Conservation (phyloP, 1,140 invertebrate species). For the Lepidurus couesii region DNA sequence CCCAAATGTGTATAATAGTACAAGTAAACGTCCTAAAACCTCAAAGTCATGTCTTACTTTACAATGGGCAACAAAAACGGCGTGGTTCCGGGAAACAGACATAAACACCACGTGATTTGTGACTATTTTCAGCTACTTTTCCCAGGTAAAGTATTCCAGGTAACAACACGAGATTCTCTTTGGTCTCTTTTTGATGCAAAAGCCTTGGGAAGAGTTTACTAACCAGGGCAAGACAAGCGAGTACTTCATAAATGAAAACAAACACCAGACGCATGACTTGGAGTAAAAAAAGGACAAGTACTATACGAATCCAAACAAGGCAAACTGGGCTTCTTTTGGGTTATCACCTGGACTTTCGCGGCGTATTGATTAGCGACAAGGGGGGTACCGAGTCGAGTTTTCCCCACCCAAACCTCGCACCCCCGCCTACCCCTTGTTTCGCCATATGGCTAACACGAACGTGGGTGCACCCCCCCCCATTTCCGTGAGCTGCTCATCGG, state of each 20-base stretch:
- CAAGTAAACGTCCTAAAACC: no score
- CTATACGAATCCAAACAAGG: background rate
- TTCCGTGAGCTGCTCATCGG: background rate
- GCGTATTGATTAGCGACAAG: slow-evolving; percentile 19
- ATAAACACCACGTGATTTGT: slow-evolving; percentile 5
- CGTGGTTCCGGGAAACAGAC: background rate
- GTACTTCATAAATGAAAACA: background rate
- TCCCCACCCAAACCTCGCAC: background rate
- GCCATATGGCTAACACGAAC: background rate
- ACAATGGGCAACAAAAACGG: background rate
- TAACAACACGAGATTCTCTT: background rate
- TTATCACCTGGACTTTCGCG: slow-evolving; percentile 7
- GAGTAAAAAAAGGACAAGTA: background rate
- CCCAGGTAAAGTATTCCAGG: background rate
- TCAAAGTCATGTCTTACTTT: background rate
- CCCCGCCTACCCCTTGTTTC: slow-evolving; percentile 12
- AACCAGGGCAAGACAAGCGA: background rate
- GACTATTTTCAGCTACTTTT: slow-evolving; percentile 10
- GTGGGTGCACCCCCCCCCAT: background rate
- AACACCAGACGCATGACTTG: background rate
- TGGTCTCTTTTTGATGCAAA: background rate
- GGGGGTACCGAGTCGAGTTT: slow-evolving; percentile 20
- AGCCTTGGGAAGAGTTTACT: background rate
- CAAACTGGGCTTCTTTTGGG: background rate
- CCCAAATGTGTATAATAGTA: no score